Evolutionary conservation across 2,888 invertebrate genomes (phyloP).

Genomic region (Pilophorus perplexus): DNA sequence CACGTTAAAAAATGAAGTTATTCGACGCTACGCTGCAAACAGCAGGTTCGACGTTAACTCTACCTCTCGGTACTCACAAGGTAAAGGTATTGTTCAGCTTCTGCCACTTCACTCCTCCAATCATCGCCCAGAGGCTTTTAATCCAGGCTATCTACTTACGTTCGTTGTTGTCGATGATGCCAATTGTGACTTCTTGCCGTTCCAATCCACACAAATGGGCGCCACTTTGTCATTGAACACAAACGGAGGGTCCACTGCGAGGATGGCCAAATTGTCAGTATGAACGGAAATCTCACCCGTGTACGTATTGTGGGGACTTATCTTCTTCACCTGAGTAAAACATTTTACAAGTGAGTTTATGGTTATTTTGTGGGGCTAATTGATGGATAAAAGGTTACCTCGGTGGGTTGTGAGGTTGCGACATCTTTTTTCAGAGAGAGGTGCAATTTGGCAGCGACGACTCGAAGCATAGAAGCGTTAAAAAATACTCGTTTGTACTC

Average conservation of each 20-base stretch:
- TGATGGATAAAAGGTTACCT: background rate
- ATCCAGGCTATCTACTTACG: no score
- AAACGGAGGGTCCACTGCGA: background rate
- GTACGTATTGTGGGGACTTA: background rate
- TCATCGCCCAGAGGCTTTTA: no score
- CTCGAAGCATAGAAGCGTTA: background rate
- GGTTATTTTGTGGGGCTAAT: background rate
- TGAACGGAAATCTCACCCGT: constrained; percentile 4
- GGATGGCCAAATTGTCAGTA: background rate
- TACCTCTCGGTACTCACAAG: no score
- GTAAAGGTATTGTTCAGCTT: no score
- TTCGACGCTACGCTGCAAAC: no score
- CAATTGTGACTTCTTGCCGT: no score
- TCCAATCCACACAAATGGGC: constrained; percentile 14
- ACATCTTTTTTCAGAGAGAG: background rate
- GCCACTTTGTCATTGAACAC: constrained; percentile 1
- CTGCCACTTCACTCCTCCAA: no score
- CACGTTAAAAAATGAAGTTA: no score
- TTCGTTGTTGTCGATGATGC: no score
- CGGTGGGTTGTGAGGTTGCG: constrained; percentile 1
- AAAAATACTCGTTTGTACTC: background rate
- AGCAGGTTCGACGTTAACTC: no score
- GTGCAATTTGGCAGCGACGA: background rate
- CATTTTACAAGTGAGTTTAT: no score
- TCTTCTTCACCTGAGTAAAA: constrained; percentile 14